Percentiles rank a stretch among this genome's conserved stretches.
Conservation (phyloP, 2,888 invertebrate genomes). For the Ceratothoa steindachneri region DNA sequence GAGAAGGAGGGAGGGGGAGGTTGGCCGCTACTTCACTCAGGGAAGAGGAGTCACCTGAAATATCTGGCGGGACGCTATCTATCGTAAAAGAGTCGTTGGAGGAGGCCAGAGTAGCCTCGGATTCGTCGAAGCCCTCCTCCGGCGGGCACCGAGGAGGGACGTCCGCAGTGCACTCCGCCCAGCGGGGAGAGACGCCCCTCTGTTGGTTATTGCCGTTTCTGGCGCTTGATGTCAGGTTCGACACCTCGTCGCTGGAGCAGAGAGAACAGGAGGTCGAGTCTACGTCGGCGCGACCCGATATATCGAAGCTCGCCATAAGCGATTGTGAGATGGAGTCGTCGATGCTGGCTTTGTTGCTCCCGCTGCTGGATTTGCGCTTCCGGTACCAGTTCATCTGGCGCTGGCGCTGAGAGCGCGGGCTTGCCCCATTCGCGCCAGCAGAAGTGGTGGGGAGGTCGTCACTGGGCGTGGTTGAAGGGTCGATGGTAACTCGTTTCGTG, state of each 20-base stretch:
- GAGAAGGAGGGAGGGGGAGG: conserved; percentile 8
- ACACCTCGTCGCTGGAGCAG: conserved; percentile 43
- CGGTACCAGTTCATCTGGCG: conserved; percentile 29
- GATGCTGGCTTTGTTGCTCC: conserved; percentile 36
- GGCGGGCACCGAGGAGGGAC: not conserved
- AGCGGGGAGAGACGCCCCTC: not conserved
- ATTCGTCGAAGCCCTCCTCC: conserved; percentile 23
- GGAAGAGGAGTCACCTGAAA: conserved; percentile 27
- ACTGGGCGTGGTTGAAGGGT: not conserved
- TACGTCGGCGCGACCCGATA: conserved; percentile 41
- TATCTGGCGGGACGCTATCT: conserved; percentile 30
- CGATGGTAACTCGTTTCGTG: not conserved
- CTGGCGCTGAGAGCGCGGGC: conserved; percentile 15
- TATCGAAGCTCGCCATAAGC: conserved; percentile 45
- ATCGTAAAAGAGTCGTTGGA: conserved; percentile 40
- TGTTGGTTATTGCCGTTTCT: not conserved
- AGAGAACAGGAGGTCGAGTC: conserved; percentile 46
- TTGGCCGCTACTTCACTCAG: conserved; percentile 19
- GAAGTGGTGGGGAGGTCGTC: not conserved
- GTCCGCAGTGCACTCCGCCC: not conserved
- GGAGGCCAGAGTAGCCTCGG: conserved; percentile 42
- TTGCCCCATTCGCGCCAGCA: conserved; percentile 17
- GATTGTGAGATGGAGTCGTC: conserved; percentile 42
- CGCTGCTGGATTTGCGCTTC: conserved; percentile 26
- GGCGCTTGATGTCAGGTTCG: conserved; percentile 20